These are phyloP conservation scores for Sebastes schlegelii DNA, from an alignment of 2,113 vertebrate species.

Conservation along the genomic window DNA sequence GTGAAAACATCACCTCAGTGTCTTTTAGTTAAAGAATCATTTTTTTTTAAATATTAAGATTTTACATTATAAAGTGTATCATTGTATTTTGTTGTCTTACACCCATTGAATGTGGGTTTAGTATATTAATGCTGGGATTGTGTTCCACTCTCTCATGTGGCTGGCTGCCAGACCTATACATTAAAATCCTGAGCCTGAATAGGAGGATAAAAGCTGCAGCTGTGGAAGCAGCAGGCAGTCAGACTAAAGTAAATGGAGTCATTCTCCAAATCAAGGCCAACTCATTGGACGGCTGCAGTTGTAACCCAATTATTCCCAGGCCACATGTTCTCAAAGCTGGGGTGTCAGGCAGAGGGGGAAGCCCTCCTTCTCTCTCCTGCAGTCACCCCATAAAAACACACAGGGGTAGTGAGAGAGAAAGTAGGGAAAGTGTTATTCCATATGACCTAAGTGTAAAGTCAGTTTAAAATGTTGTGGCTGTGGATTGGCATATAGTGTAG, in stretches of 20 bases:
- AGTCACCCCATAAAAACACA: conserved; percentile 59
- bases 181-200: conserved; percentile 51
- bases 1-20: not conserved
- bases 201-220: conserved; percentile 63
- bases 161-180: conserved; percentile 54
- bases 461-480: not conserved
- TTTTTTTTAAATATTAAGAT: no score
- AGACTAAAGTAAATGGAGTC: conserved; percentile 67
- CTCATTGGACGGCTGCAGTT: conserved; percentile 56
- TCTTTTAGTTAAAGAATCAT: not conserved
- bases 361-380: conserved; percentile 48
- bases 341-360: conserved; percentile 50
- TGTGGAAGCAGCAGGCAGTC: conserved; percentile 63
- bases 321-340: conserved; percentile 69
- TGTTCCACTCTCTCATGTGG: conserved; percentile 58
- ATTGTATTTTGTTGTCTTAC: not conserved
- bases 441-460: conserved; percentile 30
- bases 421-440: conserved; percentile 49
- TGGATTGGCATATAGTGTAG: not conserved
- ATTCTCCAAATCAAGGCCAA: conserved; percentile 71
- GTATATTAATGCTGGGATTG: conserved; percentile 11
- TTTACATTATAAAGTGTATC: not conserved
- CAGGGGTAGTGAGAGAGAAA: conserved; percentile 1
- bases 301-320: conserved; percentile 73
- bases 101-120: conserved; percentile 33